Evolutionary conservation across 2,888 invertebrate genomes (phyloP), one percentile per base, ranked within the genome.

Genomic region (Scaptomyza reducta): DNA sequence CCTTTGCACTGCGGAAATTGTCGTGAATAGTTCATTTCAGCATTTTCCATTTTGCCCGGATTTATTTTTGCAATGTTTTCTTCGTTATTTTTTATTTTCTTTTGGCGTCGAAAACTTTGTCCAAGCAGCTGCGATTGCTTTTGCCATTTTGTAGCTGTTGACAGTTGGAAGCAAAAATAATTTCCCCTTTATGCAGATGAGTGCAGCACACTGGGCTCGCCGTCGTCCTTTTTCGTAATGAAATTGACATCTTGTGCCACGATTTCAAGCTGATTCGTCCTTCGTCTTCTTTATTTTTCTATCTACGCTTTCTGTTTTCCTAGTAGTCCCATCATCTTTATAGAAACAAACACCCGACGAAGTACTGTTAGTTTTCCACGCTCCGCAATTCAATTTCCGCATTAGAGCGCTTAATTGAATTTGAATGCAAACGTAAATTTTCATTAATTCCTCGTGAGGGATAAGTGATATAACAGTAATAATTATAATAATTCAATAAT

Each of bases 121-220:
- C 77, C 84, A 63, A 71, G 75, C 70, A 67, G 66, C 68, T 75
- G 71, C 56, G 47, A 77, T 72, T 84, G 77, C 81, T 77, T 64
- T 74, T 70, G 69, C 74, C 54, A 63, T 74, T 74, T 58, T 47
- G 25, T 38, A 27, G 31, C 27, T 60, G 62, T 56, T 68, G 62
- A 46, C 44, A 60, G 58, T 41, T 66, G 54, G 54, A 25, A 57
- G 75, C 33, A 71, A 73, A 86, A 77, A 77, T 79, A 84, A 85
- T 85, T 85, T 85, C 84, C 82, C 82, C 72, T 87, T 87, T 87
- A 85, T 85, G 84, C 84, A 87, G 84, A 85, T 85, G 83, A 83
- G 87, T 79, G 68, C 59, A 51, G 74, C 25, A 57, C 72, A 29
- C 13, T 62, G 61, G 62, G 46, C 46, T 53, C 46, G 27, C 51